These are phyloP conservation scores for Drosophila demipolita DNA, from an alignment of 2,888 invertebrate species.

Conservation along the genomic window DNA sequence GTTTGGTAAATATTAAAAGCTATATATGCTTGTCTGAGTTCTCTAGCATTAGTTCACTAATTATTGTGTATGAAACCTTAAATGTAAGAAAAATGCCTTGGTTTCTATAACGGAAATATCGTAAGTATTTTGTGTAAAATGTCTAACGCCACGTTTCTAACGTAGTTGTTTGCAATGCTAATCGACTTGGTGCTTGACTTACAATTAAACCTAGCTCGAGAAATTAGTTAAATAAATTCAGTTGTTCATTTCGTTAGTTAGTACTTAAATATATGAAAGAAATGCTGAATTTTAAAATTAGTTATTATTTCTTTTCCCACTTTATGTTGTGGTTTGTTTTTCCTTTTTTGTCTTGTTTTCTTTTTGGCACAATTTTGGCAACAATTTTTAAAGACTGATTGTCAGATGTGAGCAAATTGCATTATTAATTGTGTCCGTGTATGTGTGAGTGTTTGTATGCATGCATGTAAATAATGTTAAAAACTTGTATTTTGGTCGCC, in stretches of 20 bases:
- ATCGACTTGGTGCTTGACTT: slow-evolving; percentile 77
- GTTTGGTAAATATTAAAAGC: slow-evolving; percentile 47
- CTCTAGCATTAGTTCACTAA: slow-evolving; percentile 79
- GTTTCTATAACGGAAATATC: slow-evolving; percentile 74
- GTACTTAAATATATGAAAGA: slow-evolving; percentile 43
- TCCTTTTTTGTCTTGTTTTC: not conserved
- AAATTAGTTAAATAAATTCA: slow-evolving; percentile 74
- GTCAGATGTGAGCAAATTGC: slow-evolving; percentile 74
- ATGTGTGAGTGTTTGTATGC: slow-evolving; percentile 23
- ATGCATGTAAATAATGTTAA: slow-evolving; percentile 63
- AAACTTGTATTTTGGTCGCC: slow-evolving; percentile 68
- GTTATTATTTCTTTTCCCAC: slow-evolving; percentile 9
- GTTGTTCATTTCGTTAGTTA: slow-evolving; percentile 72
- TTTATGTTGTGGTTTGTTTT: not conserved
- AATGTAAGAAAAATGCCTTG: slow-evolving; percentile 78
- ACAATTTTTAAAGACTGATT: slow-evolving; percentile 71
- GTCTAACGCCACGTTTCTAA: slow-evolving; percentile 44
- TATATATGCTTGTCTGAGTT: slow-evolving; percentile 54
- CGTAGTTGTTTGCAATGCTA: slow-evolving; percentile 62
- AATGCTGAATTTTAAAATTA: slow-evolving; percentile 59
- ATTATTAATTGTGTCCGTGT: slow-evolving; percentile 29
- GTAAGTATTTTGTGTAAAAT: slow-evolving; percentile 72
- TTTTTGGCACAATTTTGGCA: slow-evolving; percentile 74
- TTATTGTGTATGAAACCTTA: slow-evolving; percentile 79
- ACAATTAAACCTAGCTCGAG: slow-evolving; percentile 66